A percentile compares a stretch with the other conserved stretches of the same genome.
Evolutionary conservation across 2,888 invertebrate species (phyloP).

Genomic region (Tetranychus piercei): DNA sequence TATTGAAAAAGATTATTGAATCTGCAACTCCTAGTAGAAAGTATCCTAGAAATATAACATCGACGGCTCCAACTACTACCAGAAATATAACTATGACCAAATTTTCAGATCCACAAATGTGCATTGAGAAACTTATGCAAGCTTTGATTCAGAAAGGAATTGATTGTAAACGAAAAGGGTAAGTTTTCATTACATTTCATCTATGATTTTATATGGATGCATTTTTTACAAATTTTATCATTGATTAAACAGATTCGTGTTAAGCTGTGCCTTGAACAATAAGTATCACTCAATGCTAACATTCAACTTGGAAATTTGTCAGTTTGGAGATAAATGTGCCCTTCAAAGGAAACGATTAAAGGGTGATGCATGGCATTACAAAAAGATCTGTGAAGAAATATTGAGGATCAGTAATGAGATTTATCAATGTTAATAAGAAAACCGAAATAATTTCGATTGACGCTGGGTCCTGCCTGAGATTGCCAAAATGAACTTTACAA

Average conservation of each 20-base stretch:
- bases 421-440: background rate
- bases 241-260: constrained; percentile 9
- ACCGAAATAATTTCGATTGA: background rate
- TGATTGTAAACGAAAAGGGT: constrained; percentile 44
- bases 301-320: constrained; percentile 50
- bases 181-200: background rate
- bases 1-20: constrained; percentile 20
- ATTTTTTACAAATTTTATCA: background rate
- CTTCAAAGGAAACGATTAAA: constrained; percentile 52
- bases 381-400: constrained; percentile 54
- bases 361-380: constrained; percentile 62
- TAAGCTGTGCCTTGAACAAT: constrained; percentile 16
- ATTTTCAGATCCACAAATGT: constrained; percentile 32
- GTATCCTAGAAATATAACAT: constrained; percentile 14
- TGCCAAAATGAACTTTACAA: background rate
- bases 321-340: constrained; percentile 35
- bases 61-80: constrained; percentile 42
- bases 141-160: constrained; percentile 46
- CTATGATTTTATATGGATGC: constrained; percentile 35
- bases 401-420: constrained; percentile 27
- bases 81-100: constrained; percentile 43
- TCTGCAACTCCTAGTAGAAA: constrained; percentile 21
- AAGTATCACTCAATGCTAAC: constrained; percentile 33
- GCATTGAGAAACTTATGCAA: constrained; percentile 40
- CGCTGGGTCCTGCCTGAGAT: background rate